Conservation (phyloP, 2,113 vertebrate species). For the Apistogramma diplotaenia region DNA sequence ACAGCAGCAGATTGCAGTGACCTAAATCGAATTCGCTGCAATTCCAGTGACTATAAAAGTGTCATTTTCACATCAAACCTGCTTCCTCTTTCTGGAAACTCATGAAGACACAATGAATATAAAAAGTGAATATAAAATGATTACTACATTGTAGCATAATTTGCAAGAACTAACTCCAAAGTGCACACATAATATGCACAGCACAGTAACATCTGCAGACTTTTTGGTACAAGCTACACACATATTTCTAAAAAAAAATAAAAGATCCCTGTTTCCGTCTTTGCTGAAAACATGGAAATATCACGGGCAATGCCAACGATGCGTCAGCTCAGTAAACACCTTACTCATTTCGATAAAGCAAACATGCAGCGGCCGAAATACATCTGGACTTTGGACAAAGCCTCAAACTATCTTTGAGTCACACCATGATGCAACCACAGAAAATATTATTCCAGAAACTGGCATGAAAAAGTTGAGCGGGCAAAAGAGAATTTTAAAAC, state of each 20-base stretch:
- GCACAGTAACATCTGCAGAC: background rate
- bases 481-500: background rate
- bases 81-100: background rate
- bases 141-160: background rate
- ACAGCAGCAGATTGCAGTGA: background rate
- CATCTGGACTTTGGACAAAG: background rate
- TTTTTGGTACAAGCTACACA: accelerated
- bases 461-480: background rate
- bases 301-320: background rate
- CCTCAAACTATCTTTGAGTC: background rate
- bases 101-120: background rate
- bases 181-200: background rate
- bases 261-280: background rate
- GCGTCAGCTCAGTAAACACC: constrained; percentile 15
- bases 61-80: background rate
- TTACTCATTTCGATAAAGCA: constrained; percentile 8
- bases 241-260: background rate
- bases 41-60: constrained; percentile 1
- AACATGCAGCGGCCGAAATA: background rate
- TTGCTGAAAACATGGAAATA: background rate
- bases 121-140: background rate
- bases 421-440: background rate
- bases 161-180: background rate
- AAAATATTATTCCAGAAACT: background rate
- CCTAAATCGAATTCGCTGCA: constrained; percentile 8